Evolutionary conservation across 1,140 invertebrate species (phyloP).

Genomic region (Antheraea pernyi): DNA sequence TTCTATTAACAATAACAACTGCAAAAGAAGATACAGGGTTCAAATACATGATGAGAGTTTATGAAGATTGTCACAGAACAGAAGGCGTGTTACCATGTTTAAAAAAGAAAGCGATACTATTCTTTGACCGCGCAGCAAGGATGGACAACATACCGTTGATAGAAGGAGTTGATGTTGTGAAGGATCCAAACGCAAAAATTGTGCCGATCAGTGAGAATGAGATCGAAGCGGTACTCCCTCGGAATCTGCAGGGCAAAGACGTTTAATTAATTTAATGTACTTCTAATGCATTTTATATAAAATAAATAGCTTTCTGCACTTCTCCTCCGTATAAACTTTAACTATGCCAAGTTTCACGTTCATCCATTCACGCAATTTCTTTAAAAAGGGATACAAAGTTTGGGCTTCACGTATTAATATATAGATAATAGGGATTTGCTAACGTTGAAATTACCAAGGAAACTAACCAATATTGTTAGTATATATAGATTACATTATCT

Average conservation of each 20-base stretch:
- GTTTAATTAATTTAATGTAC: no score
- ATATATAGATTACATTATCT: no score
- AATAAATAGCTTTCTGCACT: no score
- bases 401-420: no score
- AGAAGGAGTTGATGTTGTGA: slow-evolving; percentile 83
- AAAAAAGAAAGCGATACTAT: slow-evolving; percentile 89
- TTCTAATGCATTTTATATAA: no score
- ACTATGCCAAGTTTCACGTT: no score
- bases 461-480: no score
- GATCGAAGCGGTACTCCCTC: slow-evolving; percentile 82
- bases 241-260: slow-evolving; percentile 82
- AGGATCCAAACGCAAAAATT: slow-evolving; percentile 57
- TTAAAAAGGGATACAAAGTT: no score
- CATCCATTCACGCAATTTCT: no score
- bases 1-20: slow-evolving; percentile 1
- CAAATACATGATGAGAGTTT: slow-evolving; percentile 80
- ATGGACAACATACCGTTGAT: slow-evolving; percentile 84
- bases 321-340: no score
- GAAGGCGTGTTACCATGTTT: slow-evolving; percentile 84
- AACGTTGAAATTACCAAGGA: no score
- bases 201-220: slow-evolving; percentile 80
- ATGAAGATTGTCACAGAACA: slow-evolving; percentile 82
- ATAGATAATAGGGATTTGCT: no score
- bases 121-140: slow-evolving; percentile 85
- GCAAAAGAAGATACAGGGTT: slow-evolving; percentile 71